These are phyloP conservation scores for Drosophila orosa DNA, from an alignment of 1,140 invertebrate genomes.

Conservation along the genomic window DNA sequence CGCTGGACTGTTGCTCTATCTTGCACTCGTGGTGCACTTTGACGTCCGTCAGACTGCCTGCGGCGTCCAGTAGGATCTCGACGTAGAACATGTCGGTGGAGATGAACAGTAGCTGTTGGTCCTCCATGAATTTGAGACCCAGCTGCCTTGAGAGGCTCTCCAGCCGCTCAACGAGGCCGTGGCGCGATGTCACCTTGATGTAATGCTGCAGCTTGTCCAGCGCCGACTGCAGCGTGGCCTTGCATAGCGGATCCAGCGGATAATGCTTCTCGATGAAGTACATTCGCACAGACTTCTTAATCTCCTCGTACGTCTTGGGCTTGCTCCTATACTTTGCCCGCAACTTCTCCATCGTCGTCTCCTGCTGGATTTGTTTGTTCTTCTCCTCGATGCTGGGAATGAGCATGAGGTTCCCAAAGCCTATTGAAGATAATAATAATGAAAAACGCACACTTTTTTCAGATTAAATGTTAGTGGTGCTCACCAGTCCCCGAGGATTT, in stretches of 20 bases:
- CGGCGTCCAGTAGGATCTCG: constrained; percentile 93
- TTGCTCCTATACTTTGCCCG: constrained; percentile 81
- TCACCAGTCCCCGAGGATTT: constrained; percentile 14
- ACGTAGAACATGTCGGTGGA: constrained; percentile 98
- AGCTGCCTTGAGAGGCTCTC: constrained; percentile 95
- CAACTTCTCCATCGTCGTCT: constrained; percentile 69
- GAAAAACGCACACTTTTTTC: not conserved
- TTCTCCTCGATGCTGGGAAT: constrained; percentile 64
- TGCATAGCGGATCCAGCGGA: constrained; percentile 93
- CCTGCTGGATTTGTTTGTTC: constrained; percentile 70
- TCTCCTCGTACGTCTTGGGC: constrained; percentile 92
- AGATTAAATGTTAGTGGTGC: not conserved
- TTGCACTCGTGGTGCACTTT: constrained; percentile 86
- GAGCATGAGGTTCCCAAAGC: constrained; percentile 47
- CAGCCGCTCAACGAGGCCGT: constrained; percentile 95
- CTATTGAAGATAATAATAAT: not conserved
- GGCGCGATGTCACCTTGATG: constrained; percentile 95
- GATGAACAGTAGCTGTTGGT: constrained; percentile 89
- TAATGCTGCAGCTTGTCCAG: constrained; percentile 96
- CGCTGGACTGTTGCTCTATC: constrained; percentile 86
- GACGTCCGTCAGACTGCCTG: constrained; percentile 94
- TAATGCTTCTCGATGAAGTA: constrained; percentile 92
- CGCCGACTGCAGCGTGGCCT: constrained; percentile 93
- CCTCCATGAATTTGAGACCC: constrained; percentile 86
- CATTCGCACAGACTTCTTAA: constrained; percentile 93